Evolutionary conservation across 2,888 invertebrate genomes (phyloP), one percentile per base, ranked within the genome.

Genomic region (Anticlea derivata): DNA sequence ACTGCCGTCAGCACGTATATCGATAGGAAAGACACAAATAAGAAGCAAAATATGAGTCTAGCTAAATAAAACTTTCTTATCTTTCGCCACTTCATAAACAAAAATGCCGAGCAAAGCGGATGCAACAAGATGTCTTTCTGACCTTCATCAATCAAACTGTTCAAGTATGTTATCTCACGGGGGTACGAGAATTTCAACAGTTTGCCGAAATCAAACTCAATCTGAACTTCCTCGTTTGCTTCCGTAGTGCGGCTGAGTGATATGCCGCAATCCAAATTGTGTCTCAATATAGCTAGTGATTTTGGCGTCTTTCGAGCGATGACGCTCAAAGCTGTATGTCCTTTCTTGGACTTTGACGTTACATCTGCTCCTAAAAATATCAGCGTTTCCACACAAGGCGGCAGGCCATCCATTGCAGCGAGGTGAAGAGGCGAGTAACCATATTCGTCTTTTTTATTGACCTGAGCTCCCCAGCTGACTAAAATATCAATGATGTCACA

Each of bases 61-160:
- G 94, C 96, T 43, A 96, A 93, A 79, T 97, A 97, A 81, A 96
- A 97, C 76, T 96, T 96, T 50, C 96, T 92, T 67, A 97, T 96
- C 81, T 97, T 96, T 62, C 95, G 94, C 97, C 97, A 97, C 75
- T 97, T 97, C 70, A 97, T 93, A 79, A 96, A 95, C 5, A 97
- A 87, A 80, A 97, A 97, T 0, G 97, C 96, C 7, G 96, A 95
- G 75, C 97, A 97, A 1, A 97, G 81, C 0, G 97, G 97, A 88
- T 97, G 97, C 61, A 95, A 92, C 33, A 97, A 83, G 60, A 97
- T 95, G 68, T 96, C 96, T 75, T 97, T 97, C 74, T 97, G 97
- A 0, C 97, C 96, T 82, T 96, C 96, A 71, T 96, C 96, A 13
- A 97, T 94, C 66, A 97, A 94, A 20, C 95, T 96, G 66, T 96